A percentile compares a stretch with the other conserved stretches of the same genome.
These are phyloP conservation scores for Bostrychus sinensis DNA, from an alignment of 2,113 vertebrate genomes.

Conservation along the genomic window DNA sequence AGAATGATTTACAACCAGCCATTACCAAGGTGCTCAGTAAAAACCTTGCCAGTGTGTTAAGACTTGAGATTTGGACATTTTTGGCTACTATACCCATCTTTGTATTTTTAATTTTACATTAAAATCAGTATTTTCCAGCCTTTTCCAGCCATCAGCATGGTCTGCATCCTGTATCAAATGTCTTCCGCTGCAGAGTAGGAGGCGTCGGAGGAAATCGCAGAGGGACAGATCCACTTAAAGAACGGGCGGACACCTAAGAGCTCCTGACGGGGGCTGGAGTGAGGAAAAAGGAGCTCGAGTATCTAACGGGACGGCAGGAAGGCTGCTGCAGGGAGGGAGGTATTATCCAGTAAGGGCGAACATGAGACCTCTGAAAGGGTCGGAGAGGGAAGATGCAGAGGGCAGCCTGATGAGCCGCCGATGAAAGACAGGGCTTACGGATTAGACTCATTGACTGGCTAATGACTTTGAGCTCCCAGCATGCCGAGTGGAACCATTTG, in stretches of 20 bases:
- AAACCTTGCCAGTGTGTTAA: constrained; percentile 44
- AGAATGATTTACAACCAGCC: constrained; percentile 46
- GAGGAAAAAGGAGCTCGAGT: constrained; percentile 30
- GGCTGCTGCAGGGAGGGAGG: not conserved
- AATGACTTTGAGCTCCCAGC: constrained; percentile 11
- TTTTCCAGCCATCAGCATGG: constrained; percentile 37
- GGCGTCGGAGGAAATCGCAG: constrained; percentile 19
- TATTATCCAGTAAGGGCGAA: constrained; percentile 12
- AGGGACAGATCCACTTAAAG: constrained; percentile 48
- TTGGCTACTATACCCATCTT: not conserved
- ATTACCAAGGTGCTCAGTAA: constrained; percentile 53
- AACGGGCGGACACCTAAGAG: constrained; percentile 37
- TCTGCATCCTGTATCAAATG: constrained; percentile 62
- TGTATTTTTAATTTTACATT: not conserved
- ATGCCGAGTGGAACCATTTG: constrained; percentile 6
- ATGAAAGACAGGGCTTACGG: constrained; percentile 1
- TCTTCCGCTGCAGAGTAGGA: constrained; percentile 27
- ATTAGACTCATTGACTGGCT: constrained; percentile 11
- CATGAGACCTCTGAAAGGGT: constrained; percentile 18
- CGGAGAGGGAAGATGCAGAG: constrained; percentile 1
- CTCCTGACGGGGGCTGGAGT: constrained; percentile 18
- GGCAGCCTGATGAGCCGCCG: constrained; percentile 12
- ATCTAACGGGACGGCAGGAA: constrained; percentile 2
- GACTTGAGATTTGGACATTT: too few relatives aligned
- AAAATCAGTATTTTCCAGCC: not conserved